Percentiles rank a stretch among this genome's conserved stretches.
These are phyloP conservation scores for Oncorhynchus gorbuscha DNA, from an alignment of 2,113 vertebrate genomes.

Conservation along the genomic window DNA sequence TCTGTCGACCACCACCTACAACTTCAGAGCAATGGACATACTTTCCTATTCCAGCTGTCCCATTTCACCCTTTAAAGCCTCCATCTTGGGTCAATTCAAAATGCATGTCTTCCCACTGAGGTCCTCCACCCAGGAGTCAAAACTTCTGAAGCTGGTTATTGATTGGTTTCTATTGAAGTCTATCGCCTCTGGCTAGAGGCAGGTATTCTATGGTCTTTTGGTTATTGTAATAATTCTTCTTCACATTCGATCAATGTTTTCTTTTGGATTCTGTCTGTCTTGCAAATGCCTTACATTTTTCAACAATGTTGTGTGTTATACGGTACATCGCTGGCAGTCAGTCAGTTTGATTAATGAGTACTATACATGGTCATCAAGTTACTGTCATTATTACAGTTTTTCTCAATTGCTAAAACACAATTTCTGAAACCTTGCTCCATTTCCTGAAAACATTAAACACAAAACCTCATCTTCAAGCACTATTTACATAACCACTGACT, in stretches of 20 bases:
- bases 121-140: conserved; percentile 14
- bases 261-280: too few species aligned
- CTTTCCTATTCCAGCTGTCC: background rate
- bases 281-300: too few species aligned
- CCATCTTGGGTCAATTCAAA: conserved; percentile 6
- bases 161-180: conserved; percentile 49
- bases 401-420: too few species aligned
- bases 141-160: conserved; percentile 43
- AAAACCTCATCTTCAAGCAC: too few species aligned
- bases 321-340: too few species aligned
- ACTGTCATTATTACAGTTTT: background rate
- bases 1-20: background rate
- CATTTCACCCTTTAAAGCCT: conserved; percentile 13
- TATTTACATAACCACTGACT: too few species aligned
- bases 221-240: conserved; percentile 45
- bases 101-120: conserved; percentile 21
- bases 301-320: too few species aligned
- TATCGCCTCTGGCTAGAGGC: conserved; percentile 47
- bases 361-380: background rate
- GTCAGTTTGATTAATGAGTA: too few species aligned
- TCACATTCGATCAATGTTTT: conserved; percentile 3
- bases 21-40: background rate
- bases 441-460: too few species aligned
- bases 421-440: too few species aligned
- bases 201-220: conserved; percentile 15